phyloP scores from a whole-genome alignment of 1,140 invertebrate genomes.

The Tetragnatha versicolor region DNA sequence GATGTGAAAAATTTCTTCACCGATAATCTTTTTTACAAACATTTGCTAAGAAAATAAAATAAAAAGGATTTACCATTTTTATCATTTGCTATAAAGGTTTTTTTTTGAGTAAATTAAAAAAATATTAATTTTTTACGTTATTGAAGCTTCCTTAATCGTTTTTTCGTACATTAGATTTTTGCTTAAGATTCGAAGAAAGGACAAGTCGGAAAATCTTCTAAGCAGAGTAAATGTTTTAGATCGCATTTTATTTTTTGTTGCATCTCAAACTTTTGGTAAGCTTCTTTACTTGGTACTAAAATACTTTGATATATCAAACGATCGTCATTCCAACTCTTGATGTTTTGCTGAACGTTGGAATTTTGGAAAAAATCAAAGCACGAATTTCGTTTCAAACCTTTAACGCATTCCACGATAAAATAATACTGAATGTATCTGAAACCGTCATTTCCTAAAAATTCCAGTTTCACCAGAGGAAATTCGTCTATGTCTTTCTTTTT shows the following conservation, averaged over 20 bases:
- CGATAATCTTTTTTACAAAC: no score
- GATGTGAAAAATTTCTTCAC: no score
- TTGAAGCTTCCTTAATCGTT: neutral
- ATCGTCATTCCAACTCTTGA: constrained; percentile 9
- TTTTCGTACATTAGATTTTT: neutral
- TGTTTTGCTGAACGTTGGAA: neutral
- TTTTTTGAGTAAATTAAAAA: no score
- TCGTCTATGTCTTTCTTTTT: neutral
- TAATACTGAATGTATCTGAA: neutral
- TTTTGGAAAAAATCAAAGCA: neutral
- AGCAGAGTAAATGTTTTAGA: neutral
- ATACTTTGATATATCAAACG: neutral
- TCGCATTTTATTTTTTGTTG: neutral
- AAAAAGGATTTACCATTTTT: no score
- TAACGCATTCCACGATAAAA: neutral
- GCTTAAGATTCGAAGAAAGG: no score
- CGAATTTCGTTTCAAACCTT: neutral
- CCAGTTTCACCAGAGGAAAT: neutral
- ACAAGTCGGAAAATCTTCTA: no score
- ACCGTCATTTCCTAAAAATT: neutral
- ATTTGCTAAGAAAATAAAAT: no score
- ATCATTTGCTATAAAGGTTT: no score
- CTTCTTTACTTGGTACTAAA: neutral
- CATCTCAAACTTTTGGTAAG: neutral
- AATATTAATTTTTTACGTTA: no score